Evolutionary conservation across 2,797 vertebrate genomes (phyloP).

Genomic region (Rhyacichthys aspro): DNA sequence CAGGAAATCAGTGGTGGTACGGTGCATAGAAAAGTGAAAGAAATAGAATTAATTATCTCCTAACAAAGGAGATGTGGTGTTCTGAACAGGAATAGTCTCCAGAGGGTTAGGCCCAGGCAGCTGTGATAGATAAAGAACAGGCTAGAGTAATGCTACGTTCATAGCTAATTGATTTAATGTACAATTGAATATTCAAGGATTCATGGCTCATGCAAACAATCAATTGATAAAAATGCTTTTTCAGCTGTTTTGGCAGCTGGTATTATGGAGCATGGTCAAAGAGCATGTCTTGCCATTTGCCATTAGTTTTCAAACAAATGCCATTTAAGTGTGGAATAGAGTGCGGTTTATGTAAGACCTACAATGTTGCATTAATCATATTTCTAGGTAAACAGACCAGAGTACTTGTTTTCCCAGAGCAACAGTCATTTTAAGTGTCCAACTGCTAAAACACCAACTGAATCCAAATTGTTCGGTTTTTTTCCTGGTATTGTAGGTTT

Average conservation of each 20-base stretch:
- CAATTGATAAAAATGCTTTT: conserved; percentile 42
- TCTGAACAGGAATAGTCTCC: conserved; percentile 45
- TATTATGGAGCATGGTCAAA: conserved; percentile 28
- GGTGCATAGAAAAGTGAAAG: conserved; percentile 48
- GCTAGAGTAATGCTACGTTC: conserved; percentile 49
- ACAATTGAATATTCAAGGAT: conserved; percentile 53
- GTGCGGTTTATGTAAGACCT: too few species aligned
- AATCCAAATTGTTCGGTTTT: too few species aligned
- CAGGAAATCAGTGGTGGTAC: conserved; percentile 38
- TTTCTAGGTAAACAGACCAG: too few species aligned
- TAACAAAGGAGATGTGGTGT: conserved; percentile 64
- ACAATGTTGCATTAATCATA: too few species aligned
- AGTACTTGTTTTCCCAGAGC: too few species aligned
- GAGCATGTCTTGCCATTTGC: neutral
- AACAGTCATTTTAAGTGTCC: too few species aligned
- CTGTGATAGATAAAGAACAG: conserved; percentile 60
- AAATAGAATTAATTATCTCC: conserved; percentile 69
- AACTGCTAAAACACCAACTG: too few species aligned
- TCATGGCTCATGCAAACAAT: conserved; percentile 42
- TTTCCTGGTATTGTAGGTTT: too few species aligned
- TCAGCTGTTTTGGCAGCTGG: conserved; percentile 17
- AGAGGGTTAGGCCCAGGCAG: conserved; percentile 51
- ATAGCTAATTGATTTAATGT: conserved; percentile 68
- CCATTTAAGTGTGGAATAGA: too few species aligned
- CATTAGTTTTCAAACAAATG: too few species aligned